These are phyloP conservation scores for Lepus timidus DNA, from an alignment of 2,113 vertebrate genomes.

Conservation along the genomic window DNA sequence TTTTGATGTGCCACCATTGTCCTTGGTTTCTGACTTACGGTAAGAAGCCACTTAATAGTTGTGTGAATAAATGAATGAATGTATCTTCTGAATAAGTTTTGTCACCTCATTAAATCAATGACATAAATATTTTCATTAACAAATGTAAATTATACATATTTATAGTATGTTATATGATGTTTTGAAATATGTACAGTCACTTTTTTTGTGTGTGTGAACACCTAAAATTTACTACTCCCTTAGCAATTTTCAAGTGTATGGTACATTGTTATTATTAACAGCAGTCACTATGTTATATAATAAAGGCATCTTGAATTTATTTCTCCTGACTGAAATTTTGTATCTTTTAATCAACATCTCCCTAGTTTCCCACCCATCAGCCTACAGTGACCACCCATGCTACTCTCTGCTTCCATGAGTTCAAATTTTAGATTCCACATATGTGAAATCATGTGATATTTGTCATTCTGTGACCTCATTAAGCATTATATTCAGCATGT, in stretches of 20 bases:
- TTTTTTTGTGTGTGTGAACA: neutral
- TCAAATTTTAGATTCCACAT: neutral
- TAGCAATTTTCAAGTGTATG: neutral
- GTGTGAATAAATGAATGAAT: neutral
- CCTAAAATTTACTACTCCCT: neutral
- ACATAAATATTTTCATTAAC: neutral
- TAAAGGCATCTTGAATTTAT: neutral
- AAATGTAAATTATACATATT: neutral
- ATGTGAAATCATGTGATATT: neutral
- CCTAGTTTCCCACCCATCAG: neutral
- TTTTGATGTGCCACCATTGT: neutral
- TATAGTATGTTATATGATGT: neutral
- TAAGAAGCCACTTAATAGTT: slow-evolving; percentile 25
- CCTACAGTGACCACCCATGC: neutral
- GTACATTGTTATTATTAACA: neutral
- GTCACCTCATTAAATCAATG: neutral
- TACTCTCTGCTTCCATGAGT: neutral
- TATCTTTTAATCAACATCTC: neutral
- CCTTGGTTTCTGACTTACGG: neutral
- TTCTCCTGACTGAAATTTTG: neutral
- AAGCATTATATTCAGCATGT: neutral
- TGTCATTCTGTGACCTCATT: neutral
- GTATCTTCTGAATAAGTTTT: neutral
- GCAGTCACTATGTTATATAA: neutral
- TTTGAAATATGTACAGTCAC: no score